Base-by-base conservation (phyloP, 64 coral and sea anemone genomes). In the Pachyseris speciosa region DNA sequence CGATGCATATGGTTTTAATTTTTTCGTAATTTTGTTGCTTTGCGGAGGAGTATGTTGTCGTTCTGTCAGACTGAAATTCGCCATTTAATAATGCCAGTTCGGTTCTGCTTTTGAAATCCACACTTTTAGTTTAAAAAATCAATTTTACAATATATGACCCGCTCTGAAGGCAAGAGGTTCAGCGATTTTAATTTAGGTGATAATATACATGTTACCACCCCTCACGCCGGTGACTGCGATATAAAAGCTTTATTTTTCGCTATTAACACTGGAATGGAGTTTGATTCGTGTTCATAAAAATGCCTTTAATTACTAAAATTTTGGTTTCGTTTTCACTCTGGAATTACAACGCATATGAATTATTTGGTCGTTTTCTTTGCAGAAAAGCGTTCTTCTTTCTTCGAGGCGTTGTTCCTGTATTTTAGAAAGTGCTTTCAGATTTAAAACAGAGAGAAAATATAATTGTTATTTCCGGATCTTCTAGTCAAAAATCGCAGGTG, bases 241-340 rank as follows among this genome's bases (percentile, higher is more conserved):
- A 63, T 61, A 81, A 61, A 25, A 61, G 51, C 77, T 61, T 61
- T 58, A 79, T 58, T 79, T 57, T 36, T 58, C 75, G 30, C 29
- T 61, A 81, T 81, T 81, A 81, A 60, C 77, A 81, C 77, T 81
- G 12, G 20, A 22, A n/a, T 25, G 49, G 4, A 39, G 51, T 81
- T 63, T 25, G 8, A 15, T 25, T 58, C 34, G 0, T 39, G 9
- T 37, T 58, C 29, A 25, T 61, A 81, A 38, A 59, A 37, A 55
- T 22, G 50, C 29, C 34, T 31, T 24, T 58, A n/a, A 79, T 10
- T 44, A 37, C 15, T 17, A 37, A 61, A 10, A 57, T 41, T 60
- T 55, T 10, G 49, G 20, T 58, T 59, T 52, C 4, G 5, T 79
- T 71, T 71, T 71, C 12, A 71, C 34, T 22, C 67, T 4, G 19